A percentile compares a stretch with the other conserved stretches of the same genome.
These are phyloP conservation scores for Pocota personata DNA, from an alignment of 2,888 invertebrate species.

Conservation along the genomic window DNA sequence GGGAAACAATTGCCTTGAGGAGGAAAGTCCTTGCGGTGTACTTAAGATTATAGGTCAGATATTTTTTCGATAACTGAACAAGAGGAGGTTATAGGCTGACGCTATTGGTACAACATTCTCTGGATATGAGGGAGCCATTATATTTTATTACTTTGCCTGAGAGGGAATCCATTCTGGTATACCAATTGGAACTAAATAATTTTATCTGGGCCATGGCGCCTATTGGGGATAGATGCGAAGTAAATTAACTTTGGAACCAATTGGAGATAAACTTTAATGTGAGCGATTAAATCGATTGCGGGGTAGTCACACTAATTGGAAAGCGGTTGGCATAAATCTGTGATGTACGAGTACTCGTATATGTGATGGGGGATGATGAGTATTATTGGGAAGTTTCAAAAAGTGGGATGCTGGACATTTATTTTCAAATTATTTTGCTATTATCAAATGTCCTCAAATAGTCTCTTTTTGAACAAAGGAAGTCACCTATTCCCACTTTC, in stretches of 20 bases:
- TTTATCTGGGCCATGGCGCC: constrained; percentile 51
- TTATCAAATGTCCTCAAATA: no score
- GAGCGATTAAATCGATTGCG: constrained; percentile 15
- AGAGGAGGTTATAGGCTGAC: constrained; percentile 15
- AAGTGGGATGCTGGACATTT: no score
- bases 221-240: constrained; percentile 46
- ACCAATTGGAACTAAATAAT: constrained; percentile 56
- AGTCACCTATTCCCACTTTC: no score
- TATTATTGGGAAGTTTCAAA: no score
- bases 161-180: constrained; percentile 12
- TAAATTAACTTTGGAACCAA: constrained; percentile 53
- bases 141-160: constrained; percentile 60
- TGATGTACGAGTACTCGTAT: no score
- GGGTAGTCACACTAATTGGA: constrained; percentile 15
- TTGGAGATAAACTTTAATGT: constrained; percentile 46
- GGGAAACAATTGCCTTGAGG: constrained; percentile 55
- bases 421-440: no score
- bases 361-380: background rate
- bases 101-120: constrained; percentile 24
- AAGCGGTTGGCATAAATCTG: background rate
- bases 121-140: constrained; percentile 41
- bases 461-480: no score
- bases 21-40: constrained; percentile 61
- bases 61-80: constrained; percentile 42
- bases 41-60: constrained; percentile 69